Evolutionary conservation across 2,888 invertebrate genomes (phyloP).

Genomic region (Caenorhabditis parvicauda): DNA sequence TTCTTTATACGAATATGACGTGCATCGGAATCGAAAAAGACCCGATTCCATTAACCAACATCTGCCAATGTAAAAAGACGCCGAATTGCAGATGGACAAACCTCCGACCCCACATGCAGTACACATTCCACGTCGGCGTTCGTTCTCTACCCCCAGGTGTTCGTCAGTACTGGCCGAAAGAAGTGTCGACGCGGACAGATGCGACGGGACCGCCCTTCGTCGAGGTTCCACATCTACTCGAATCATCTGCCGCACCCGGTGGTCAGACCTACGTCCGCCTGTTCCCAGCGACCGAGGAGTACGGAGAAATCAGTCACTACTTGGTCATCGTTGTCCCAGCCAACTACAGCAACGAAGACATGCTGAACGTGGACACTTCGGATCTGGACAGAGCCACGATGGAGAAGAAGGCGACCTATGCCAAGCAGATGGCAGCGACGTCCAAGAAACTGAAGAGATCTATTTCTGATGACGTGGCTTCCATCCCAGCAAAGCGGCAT

Average conservation of each 20-base stretch:
- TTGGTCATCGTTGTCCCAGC: slow-evolving; percentile 89
- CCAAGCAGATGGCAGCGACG: slow-evolving; percentile 28
- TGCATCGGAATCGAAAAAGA: too few relatives aligned
- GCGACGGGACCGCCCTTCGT: slow-evolving; percentile 57
- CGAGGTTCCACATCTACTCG: slow-evolving; percentile 45
- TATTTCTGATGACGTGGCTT: too few relatives aligned
- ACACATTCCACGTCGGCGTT: slow-evolving; percentile 56
- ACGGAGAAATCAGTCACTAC: slow-evolving; percentile 95
- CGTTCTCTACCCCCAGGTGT: slow-evolving; percentile 37
- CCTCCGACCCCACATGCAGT: slow-evolving; percentile 57
- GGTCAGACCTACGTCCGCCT: slow-evolving; percentile 35
- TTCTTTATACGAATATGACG: too few relatives aligned
- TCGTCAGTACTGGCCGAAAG: slow-evolving; percentile 54
- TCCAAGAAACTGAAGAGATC: slow-evolving; percentile 26
- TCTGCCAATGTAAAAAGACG: background rate
- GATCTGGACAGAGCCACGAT: slow-evolving; percentile 35
- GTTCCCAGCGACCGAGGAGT: slow-evolving; percentile 91
- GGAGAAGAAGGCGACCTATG: slow-evolving; percentile 24
- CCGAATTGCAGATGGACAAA: slow-evolving; percentile 39
- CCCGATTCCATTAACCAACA: background rate
- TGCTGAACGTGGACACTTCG: slow-evolving; percentile 39
- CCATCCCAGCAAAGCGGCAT: too few relatives aligned
- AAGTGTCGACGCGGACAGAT: slow-evolving; percentile 47
- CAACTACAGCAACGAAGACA: slow-evolving; percentile 66
- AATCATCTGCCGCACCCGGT: slow-evolving; percentile 27